Evolutionary conservation across 1,140 invertebrate species (phyloP), one percentile per base, ranked within the genome.

Genomic region (Drosophila chauvacae): DNA sequence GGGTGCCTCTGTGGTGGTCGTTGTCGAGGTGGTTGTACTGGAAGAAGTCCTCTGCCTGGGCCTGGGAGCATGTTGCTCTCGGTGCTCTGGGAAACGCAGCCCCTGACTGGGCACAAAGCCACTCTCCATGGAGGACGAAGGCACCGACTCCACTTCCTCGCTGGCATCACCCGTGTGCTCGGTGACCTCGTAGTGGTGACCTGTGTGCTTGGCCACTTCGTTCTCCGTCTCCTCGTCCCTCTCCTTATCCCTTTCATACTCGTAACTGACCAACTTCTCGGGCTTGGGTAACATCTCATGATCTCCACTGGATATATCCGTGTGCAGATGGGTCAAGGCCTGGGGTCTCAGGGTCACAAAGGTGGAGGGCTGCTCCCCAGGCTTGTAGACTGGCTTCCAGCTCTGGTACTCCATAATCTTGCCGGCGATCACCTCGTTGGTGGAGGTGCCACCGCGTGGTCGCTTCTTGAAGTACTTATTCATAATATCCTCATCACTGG

Each of bases 131-230:
- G 81, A 60, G 6, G 77, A 61, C 41, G 62, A n/a, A 2, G 58
- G 26, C 3, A 74, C 20, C 5, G 81, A 48, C 2, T 86, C 86
- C 28, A 73, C 37, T 35, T 90, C 85, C 9, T 71, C 78, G 41
- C 86, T 90, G 2, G 68, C 78, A 30, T 92, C 91, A 10, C 81
- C 91, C 11, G 85, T 90, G 11, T 91, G 73, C 45, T 92, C 91
- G 14, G 87, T 91, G 2, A 90, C 87, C 45, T 92, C 91, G 60
- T 92, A 92, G 2, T 73, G 79, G 20, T 91, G 83, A 13, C 73
- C 69, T 50, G 57, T 68, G 45, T 56, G 71, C 41, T 77, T 74
- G 51, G 57, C 20, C 35, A 77, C 41, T 26, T 81, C 81, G 18
- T 90, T 81, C 11, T 81, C 75, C 16, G 72, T 75, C 35, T 81